A percentile compares a stretch with the other conserved stretches of the same genome.
phyloP scores from a whole-genome alignment of 2,113 vertebrate genomes.

The Tachycineta bicolor region DNA sequence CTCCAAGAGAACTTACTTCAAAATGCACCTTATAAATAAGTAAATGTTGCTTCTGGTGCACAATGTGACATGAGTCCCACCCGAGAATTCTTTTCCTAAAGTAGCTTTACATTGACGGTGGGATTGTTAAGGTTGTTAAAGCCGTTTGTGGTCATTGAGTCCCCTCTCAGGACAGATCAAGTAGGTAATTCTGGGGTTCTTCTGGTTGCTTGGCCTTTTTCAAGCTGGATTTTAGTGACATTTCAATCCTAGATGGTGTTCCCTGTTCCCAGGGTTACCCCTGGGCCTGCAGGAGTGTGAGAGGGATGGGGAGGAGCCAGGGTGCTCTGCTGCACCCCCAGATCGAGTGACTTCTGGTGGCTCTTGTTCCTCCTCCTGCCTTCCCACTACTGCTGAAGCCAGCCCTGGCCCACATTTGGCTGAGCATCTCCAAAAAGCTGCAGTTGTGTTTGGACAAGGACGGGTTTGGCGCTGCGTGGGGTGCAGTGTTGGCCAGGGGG shows the following conservation, averaged over 20 bases:
- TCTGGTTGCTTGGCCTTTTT: not conserved
- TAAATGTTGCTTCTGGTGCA: not conserved
- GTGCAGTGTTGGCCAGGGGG: not conserved
- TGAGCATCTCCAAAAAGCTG: fast-evolving
- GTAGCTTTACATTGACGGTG: not conserved
- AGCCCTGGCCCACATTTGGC: not conserved
- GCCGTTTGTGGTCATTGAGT: too few relatives aligned
- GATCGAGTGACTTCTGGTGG: fast-evolving
- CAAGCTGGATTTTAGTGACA: not conserved
- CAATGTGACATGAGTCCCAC: fast-evolving
- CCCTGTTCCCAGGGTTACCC: not conserved
- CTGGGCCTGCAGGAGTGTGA: not conserved
- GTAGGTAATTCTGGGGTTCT: fast-evolving
- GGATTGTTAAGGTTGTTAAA: not conserved
- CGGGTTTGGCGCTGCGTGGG: not conserved
- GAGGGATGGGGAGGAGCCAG: not conserved
- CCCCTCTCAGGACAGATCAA: fast-evolving
- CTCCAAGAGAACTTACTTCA: not conserved
- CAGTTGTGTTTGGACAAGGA: not conserved
- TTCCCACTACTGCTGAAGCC: fast-evolving
- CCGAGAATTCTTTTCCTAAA: not conserved
- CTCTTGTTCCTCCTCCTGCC: not conserved
- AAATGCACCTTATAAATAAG: fast-evolving
- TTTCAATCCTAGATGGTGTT: not conserved
- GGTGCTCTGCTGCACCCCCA: not conserved